These are phyloP conservation scores for Candidula unifasciata DNA, from an alignment of 2,888 invertebrate species.

Conservation along the genomic window DNA sequence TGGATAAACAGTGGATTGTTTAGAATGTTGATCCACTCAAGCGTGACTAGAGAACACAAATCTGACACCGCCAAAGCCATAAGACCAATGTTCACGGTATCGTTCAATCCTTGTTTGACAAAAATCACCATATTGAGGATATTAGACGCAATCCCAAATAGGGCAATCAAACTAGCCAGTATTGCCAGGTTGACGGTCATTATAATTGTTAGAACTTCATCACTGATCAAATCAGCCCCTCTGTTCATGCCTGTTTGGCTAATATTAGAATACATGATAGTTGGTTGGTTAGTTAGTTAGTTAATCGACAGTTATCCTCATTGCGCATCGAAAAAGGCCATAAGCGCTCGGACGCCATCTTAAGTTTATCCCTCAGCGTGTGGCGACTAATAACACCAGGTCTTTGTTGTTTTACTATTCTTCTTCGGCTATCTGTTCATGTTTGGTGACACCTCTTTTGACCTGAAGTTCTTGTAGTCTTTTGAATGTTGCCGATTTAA, in stretches of 20 bases:
- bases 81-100: slow-evolving; percentile 15
- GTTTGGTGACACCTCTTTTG: no score
- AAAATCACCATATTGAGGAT: slow-evolving; percentile 15
- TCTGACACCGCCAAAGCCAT: neutral
- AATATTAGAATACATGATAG: neutral
- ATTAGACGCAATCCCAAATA: neutral
- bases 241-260: neutral
- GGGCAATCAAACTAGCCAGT: neutral
- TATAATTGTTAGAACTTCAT: neutral
- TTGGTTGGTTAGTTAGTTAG: no score
- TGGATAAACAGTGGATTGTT: neutral
- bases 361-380: no score
- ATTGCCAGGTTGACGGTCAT: neutral
- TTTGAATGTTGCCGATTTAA: no score
- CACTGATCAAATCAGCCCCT: neutral
- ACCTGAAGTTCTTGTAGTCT: no score
- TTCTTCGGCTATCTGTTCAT: no score
- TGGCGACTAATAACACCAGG: no score
- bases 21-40: neutral
- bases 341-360: no score
- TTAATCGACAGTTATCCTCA: no score
- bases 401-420: no score
- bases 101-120: neutral
- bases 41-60: slow-evolving; percentile 8
- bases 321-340: no score